phyloP scores from a whole-genome alignment of 2,888 invertebrate genomes.

The Drosophila maculinotata region DNA sequence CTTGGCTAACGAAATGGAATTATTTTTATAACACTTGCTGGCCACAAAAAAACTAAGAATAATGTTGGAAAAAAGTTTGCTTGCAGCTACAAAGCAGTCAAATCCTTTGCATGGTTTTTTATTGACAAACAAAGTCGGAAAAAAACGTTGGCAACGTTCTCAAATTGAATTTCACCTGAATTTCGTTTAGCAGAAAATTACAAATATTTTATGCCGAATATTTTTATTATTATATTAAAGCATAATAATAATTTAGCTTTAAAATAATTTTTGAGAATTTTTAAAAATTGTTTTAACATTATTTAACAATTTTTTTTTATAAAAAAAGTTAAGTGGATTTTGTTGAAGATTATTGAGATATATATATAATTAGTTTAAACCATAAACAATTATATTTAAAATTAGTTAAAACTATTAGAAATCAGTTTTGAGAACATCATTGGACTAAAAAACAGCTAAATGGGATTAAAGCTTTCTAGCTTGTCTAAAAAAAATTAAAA shows the following conservation, averaged over 20 bases:
- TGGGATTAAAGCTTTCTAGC: neutral
- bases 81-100: slow-evolving; percentile 31
- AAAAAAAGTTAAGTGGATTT: too few relatives aligned
- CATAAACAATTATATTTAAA: too few relatives aligned
- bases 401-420: neutral
- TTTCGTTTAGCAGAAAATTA: neutral
- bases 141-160: slow-evolving; percentile 11
- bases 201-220: neutral
- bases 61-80: slow-evolving; percentile 3
- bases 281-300: too few relatives aligned
- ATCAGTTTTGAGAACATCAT: neutral
- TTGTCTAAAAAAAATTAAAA: neutral
- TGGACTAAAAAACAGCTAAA: slow-evolving; percentile 6
- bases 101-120: slow-evolving; percentile 27
- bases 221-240: neutral
- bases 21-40: slow-evolving; percentile 31
- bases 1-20: slow-evolving; percentile 29
- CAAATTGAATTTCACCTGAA: neutral
- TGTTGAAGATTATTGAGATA: too few relatives aligned
- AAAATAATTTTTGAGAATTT: too few relatives aligned
- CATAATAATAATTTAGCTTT: too few relatives aligned
- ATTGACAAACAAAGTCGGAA: slow-evolving; percentile 4
- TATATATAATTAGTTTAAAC: too few relatives aligned
- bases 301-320: too few relatives aligned
- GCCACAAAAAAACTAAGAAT: slow-evolving; percentile 1